Percentiles rank a stretch among this genome's conserved stretches.
phyloP scores from a whole-genome alignment of 2,797 vertebrate species.

The Fratercula arctica region DNA sequence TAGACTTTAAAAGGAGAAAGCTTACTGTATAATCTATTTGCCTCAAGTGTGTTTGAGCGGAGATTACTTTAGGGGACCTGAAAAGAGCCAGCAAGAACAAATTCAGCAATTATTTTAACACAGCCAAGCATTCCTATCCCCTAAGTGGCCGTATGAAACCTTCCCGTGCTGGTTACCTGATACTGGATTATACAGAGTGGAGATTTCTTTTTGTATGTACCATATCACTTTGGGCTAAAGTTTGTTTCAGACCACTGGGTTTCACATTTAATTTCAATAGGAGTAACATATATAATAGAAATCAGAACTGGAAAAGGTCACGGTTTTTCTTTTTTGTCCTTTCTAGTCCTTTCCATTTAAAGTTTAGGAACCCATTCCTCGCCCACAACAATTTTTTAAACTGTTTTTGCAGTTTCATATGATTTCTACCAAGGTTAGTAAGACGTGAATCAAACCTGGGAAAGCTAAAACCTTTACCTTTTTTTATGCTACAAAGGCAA shows the following conservation, averaged over 20 bases:
- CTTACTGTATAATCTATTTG: conserved; percentile 21
- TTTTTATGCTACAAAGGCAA: background rate
- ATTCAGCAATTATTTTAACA: background rate
- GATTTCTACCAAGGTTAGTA: background rate
- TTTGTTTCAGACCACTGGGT: background rate
- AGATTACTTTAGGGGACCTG: background rate
- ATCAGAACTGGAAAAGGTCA: background rate
- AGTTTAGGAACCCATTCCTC: background rate
- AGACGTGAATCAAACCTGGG: background rate
- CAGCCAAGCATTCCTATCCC: background rate
- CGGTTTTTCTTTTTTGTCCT: background rate
- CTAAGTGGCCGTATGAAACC: background rate
- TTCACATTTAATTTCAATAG: background rate
- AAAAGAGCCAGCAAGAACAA: background rate
- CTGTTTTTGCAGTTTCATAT: background rate
- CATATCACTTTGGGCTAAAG: background rate
- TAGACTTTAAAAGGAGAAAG: conserved; percentile 10
- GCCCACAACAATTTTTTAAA: background rate
- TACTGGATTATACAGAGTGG: background rate
- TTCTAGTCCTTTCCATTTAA: background rate
- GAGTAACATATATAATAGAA: background rate
- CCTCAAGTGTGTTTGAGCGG: background rate
- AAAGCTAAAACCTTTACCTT: background rate
- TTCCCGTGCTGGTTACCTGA: background rate
- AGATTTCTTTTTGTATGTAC: background rate